Evolutionary conservation across 2,113 vertebrate genomes (phyloP).

Genomic region (Ptilonorhynchus violaceus): DNA sequence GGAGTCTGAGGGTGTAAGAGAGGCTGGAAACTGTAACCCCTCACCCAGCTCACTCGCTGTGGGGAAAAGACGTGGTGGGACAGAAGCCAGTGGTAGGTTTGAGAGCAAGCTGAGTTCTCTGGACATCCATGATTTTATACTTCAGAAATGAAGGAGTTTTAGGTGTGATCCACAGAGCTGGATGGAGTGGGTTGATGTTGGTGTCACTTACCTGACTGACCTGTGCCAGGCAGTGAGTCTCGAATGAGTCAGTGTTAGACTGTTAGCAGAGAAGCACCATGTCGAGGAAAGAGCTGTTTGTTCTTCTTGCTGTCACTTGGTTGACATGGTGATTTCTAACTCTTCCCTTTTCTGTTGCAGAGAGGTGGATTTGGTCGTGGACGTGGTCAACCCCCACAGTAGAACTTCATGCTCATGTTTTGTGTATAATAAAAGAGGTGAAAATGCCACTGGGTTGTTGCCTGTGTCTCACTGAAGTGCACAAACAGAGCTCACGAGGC

Average conservation of each 20-base stretch:
- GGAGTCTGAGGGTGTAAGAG: neutral
- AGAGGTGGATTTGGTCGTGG: conserved; percentile 97
- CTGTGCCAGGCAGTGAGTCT: neutral
- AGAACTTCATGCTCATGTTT: conserved; percentile 66
- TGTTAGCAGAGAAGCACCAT: neutral
- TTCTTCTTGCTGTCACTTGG: neutral
- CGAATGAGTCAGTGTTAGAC: neutral
- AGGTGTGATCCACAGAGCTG: neutral
- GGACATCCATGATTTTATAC: neutral
- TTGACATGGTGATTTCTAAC: neutral
- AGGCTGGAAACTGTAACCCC: neutral
- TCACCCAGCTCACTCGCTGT: accelerated
- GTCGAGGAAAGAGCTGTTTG: neutral
- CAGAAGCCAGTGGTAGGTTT: accelerated
- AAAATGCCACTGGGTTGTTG: conserved; percentile 48
- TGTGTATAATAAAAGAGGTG: conserved; percentile 89
- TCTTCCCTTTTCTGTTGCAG: conserved; percentile 76
- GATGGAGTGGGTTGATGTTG: neutral
- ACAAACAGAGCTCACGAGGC: neutral
- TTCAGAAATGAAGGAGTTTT: neutral
- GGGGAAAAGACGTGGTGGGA: neutral
- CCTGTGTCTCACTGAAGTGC: neutral
- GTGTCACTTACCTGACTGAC: neutral
- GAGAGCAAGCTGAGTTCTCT: neutral
- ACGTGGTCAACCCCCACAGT: conserved; percentile 95